Evolutionary conservation across 2,113 vertebrate species (phyloP).

Genomic region (Myiagra hebetior): DNA sequence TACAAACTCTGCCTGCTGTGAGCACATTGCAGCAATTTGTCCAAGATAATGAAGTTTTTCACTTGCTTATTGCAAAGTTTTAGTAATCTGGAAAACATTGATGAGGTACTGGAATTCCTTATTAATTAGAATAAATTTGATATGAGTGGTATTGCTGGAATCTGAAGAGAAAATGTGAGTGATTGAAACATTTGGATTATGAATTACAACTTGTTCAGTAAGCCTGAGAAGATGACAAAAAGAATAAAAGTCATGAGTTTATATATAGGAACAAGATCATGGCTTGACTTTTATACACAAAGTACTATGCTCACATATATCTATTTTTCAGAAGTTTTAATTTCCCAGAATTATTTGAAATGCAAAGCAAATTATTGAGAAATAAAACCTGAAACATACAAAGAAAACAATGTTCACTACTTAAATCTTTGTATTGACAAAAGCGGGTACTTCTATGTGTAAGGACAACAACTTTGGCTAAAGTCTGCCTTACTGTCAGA

Average conservation of each 20-base stretch:
- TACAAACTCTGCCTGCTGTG: neutral
- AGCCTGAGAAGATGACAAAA: neutral
- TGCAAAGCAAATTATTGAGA: neutral
- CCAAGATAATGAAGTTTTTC: neutral
- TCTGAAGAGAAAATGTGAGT: neutral
- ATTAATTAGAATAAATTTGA: neutral
- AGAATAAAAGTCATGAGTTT: neutral
- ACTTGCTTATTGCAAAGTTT: neutral
- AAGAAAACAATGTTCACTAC: rapidly evolving
- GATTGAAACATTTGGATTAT: neutral
- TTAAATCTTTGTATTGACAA: neutral
- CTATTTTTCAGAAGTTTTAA: neutral
- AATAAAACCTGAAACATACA: neutral
- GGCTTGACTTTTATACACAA: neutral
- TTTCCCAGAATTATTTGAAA: neutral
- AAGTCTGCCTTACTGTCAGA: neutral
- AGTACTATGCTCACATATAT: neutral
- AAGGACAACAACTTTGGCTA: neutral
- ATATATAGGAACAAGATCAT: neutral
- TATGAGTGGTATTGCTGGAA: neutral
- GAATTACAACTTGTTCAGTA: neutral
- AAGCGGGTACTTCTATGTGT: neutral
- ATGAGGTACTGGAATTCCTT: neutral
- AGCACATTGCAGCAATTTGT: neutral
- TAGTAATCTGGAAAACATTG: neutral